Conservation (phyloP, 2,113 vertebrate species). For the Sorex fumeus region DNA sequence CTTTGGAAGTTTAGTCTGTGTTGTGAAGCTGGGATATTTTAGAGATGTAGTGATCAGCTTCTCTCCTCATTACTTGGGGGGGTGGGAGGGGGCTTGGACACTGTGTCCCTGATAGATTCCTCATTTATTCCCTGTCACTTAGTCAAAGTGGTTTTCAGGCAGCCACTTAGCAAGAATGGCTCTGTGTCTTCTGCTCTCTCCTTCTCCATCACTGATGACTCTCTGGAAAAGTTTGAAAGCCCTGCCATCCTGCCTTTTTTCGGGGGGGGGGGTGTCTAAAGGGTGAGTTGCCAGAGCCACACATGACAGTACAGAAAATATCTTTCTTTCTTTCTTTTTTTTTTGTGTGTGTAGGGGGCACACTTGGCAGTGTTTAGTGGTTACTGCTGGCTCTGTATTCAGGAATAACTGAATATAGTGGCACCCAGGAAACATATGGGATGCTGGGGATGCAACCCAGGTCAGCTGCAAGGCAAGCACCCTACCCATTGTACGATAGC, state of each 20-base stretch:
- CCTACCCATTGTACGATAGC: no score
- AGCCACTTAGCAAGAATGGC: background rate
- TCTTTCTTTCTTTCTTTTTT: no score
- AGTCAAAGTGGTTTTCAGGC: background rate
- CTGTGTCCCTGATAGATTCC: background rate
- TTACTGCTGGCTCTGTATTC: no score
- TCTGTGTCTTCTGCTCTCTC: background rate
- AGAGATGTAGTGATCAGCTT: slow-evolving; percentile 34
- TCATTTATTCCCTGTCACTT: slow-evolving; percentile 8
- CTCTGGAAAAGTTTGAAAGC: slow-evolving; percentile 37
- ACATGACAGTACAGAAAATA: background rate
- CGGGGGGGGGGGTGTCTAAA: background rate
- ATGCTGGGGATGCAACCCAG: no score
- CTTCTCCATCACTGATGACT: background rate
- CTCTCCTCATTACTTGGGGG: background rate
- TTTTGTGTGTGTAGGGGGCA: no score
- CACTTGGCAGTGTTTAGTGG: no score
- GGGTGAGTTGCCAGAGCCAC: background rate
- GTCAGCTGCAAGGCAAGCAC: no score
- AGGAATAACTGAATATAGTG: no score
- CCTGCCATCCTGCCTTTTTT: background rate
- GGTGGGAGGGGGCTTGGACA: background rate
- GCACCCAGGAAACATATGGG: no score
- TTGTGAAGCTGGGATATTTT: slow-evolving; percentile 44
- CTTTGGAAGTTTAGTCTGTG: slow-evolving; percentile 30